Percentiles rank a stretch among this genome's conserved stretches.
Evolutionary conservation across 92 coral and sea anemone genomes (phyloP).

Genomic region (Porites lobata): DNA sequence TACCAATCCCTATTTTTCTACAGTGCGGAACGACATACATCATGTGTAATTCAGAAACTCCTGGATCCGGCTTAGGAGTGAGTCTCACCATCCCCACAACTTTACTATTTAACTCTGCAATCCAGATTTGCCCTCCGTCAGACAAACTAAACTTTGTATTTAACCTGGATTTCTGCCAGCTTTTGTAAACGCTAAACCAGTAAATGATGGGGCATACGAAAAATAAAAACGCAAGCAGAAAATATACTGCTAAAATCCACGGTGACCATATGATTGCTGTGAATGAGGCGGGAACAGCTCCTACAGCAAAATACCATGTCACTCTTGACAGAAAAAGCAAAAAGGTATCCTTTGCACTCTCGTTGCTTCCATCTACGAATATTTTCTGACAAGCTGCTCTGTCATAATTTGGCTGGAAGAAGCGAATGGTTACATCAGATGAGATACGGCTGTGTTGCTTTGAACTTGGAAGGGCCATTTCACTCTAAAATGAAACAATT

Average conservation of each 20-base stretch:
- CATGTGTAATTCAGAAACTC: conserved; percentile 60
- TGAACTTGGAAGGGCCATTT: neutral
- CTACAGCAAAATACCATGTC: conserved; percentile 44
- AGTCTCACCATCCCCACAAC: conserved; percentile 80
- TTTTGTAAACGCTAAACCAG: conserved; percentile 22
- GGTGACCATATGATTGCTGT: conserved; percentile 64
- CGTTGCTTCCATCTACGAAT: conserved; percentile 65
- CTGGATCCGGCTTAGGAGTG: conserved; percentile 34
- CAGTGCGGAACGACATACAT: conserved; percentile 57
- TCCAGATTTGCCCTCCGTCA: conserved; percentile 66
- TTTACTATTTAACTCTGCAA: conserved; percentile 63
- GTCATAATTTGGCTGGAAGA: conserved; percentile 60
- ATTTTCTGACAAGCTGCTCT: conserved; percentile 63
- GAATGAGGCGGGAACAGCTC: conserved; percentile 39
- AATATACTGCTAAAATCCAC: conserved; percentile 65
- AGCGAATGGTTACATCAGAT: conserved; percentile 55
- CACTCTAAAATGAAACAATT: no score
- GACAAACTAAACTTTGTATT: conserved; percentile 58
- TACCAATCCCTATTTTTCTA: conserved; percentile 73
- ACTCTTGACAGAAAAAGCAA: conserved; percentile 47
- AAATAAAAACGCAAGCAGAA: conserved; percentile 38
- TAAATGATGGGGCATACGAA: conserved; percentile 25
- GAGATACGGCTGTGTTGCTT: neutral
- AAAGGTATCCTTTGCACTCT: conserved; percentile 23
- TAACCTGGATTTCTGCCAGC: conserved; percentile 47